Evolutionary conservation across 2,888 invertebrate genomes (phyloP), one percentile per base, ranked within the genome.

Genomic region (Leptinotarsa peninsularis): DNA sequence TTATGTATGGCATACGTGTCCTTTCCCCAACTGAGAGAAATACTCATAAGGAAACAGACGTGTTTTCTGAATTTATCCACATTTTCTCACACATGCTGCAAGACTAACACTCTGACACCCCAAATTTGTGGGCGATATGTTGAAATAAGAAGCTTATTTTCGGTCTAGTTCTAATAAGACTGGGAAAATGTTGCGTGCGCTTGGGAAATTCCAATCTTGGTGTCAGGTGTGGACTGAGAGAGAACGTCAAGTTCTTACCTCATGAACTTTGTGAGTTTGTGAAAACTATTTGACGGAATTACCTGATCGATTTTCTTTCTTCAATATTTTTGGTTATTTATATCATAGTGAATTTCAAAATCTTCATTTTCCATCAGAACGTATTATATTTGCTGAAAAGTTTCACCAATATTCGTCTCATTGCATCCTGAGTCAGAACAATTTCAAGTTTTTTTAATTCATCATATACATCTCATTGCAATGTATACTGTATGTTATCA

Each of bases 111-210:
- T 58, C 58, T 58, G 58, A 17, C 58, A 58, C 23, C 21, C 15
- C 18, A 23, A 18, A 58, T 23, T 58, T 14, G 23, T 58, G 58
- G 10, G 21, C 14, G 23, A 58, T 58, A 23, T 10, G 58, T 58
- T 58, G 58, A 58, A 58, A 2, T 58, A 58, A 58, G 58, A 23
- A 58, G 58, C 58, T 58, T 27, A 58, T 23, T 58, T 23, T 58
- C 14, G 14, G 58, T 21, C 14, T 23, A 58, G 58, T 58, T 58
- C 58, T 58, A 58, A 58, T 58, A 58, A 58, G 58, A 58, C 23
- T 17, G 58, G 4, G 58, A 52, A n/a, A 52, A 58, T 23, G 23
- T 15, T 58, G 58, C 58, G 23, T 58, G 58, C 21, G 58, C 14
- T 58, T 23, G 23, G 27, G 23, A 58, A 58, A 58, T 58, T 58